Conservation (phyloP, 2,113 vertebrate genomes). For the Oreochromis aureus region DNA sequence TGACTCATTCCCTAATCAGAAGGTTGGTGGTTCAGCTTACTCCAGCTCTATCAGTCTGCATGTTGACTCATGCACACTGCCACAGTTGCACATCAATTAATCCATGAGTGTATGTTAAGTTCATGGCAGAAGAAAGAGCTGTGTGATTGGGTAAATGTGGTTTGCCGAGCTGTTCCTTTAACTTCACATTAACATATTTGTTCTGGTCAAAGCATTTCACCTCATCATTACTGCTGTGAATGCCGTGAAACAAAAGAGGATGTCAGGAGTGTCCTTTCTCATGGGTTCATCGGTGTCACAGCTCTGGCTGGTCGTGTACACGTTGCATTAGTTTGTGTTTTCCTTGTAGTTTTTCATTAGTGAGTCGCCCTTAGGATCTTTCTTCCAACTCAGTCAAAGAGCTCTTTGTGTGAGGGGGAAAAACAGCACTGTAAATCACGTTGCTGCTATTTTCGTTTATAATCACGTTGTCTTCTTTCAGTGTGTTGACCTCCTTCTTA, state of each 20-base stretch:
- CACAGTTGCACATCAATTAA: not conserved
- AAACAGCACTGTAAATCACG: not conserved
- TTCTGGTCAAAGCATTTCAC: not conserved
- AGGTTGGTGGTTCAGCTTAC: not conserved
- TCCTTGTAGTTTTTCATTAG: not conserved
- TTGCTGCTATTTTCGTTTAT: not conserved
- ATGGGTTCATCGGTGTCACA: not conserved
- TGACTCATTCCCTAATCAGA: not conserved
- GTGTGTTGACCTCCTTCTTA: not conserved
- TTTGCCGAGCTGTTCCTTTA: not conserved
- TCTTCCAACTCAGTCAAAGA: conserved; percentile 24
- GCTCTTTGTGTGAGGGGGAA: conserved; percentile 31
- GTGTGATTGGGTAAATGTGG: not conserved
- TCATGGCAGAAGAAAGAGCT: not conserved
- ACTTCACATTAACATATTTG: not conserved
- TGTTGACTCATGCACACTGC: not conserved
- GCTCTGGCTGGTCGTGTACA: not conserved
- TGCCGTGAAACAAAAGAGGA: not conserved
- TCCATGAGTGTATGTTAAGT: not conserved
- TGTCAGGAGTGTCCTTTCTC: not conserved
- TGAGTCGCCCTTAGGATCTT: not conserved
- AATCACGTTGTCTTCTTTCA: not conserved
- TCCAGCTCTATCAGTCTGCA: not conserved
- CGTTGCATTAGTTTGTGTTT: not conserved
- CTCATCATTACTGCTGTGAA: not conserved